Evolutionary conservation across 1,140 invertebrate species (phyloP), one percentile per base, ranked within the genome.

Genomic region (Metaphire vulgaris): DNA sequence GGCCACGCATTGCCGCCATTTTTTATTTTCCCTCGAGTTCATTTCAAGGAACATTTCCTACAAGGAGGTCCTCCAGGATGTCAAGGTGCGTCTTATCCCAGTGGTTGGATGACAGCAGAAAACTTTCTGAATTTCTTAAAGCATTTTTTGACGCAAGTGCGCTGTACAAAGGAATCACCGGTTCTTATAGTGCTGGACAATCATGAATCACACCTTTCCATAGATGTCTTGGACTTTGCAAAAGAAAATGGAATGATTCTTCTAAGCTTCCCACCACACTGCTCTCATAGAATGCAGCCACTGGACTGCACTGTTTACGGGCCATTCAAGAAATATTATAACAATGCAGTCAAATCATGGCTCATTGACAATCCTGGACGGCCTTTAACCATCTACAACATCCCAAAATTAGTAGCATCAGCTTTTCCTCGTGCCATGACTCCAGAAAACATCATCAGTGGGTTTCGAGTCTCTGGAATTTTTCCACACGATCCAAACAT

Each of bases 91-190:
- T 21, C 85, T 1, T 82, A 84, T 79, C 79, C 33, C 74, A 85
- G 79, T 80, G 88, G 88, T 1, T 89, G 88, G 86, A 88, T 89
- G 83, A 86, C 79, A 21, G 79, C 75, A 26, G 77, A 81, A 21
- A 78, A 84, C 77, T 89, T 88, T 83, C 29, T 87, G 33, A 80
- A 87, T 81, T 87, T 87, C 56, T 80, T 88, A 79, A 74, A 84
- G 72, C 80, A 88, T 80, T 86, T 89, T 74, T 71, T 84, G 0
- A 80, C 81, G 29, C 76, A 85, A 81, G 79, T 80, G 15, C 79
- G 79, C 64, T 74, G 79, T 67, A 80, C 83, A 1, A 76, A 72
- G 78, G 81, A 84, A 21, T 26, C 72, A 15, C 78, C 75, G 1
- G 75, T 80, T 15, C 75, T 82, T n/a, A 12, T 81, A 0, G 14